Base-by-base conservation (phyloP, 1,140 invertebrate genomes). In the Latrodectus geometricus region DNA sequence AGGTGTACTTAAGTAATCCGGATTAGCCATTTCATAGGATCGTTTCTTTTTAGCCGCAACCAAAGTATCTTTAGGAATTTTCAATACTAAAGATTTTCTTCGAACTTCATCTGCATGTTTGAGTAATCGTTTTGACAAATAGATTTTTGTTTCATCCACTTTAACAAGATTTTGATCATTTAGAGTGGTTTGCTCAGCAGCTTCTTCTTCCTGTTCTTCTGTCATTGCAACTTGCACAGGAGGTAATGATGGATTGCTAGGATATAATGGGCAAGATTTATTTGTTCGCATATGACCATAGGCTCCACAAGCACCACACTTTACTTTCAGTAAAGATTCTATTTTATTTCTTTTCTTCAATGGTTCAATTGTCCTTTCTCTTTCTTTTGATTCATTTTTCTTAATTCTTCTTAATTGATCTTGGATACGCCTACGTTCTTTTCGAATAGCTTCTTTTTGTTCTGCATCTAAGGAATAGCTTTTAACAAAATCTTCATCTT, bases 401-500 rank as follows among this genome's bases (percentile, higher is more conserved):
- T 97, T 98, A 54, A 98, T 96, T 89, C 98, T 93, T 78, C 98
- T 92, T 66, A 99, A 90, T 91, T 99, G 98, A 91, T 99, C 98
- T 89, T 99, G 99, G 85, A 99, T 95, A 82, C 98, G 94, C n/a
- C 97, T 92, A 90, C 98, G 98, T 90, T 99, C 98, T 73, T 97
- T 93, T 89, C 98, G 97, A 95, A 97, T 97, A 90, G 98, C 97
- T 91, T 98, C 97, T 89, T 98, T 98, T 85, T 97, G 95, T 9
- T 69, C 66, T 69, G 86, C 69, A 50, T 69, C n/a, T 21, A 80
- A 5, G 14, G 54, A 78, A 90, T 89, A 87, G 20, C 50, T 70
- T 35, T 49, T 80, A 21, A 99, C 98, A 88, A 98, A 98, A 0
- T 94, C 93, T 54, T 97, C 96, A 91, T 99, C 97, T 91, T 99